Evolutionary conservation across 2,888 invertebrate genomes (phyloP).

Genomic region (Sialis lutaria): DNA sequence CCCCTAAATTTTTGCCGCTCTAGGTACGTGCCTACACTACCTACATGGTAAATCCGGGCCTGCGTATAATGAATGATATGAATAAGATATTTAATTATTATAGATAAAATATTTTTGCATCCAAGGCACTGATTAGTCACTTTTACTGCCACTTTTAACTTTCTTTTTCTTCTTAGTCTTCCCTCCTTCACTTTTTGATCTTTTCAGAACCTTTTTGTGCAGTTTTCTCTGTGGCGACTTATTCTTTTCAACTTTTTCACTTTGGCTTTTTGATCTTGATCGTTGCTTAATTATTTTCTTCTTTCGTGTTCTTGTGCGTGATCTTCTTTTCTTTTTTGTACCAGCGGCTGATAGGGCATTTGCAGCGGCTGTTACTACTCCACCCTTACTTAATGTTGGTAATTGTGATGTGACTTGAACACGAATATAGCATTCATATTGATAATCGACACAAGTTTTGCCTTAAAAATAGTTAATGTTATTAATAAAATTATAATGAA

Average conservation of each 20-base stretch:
- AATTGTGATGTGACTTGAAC: conserved; percentile 20
- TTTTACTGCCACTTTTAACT: conserved; percentile 16
- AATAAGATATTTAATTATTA: no score
- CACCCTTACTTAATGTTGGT: conserved; percentile 11
- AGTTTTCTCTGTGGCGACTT: conserved; percentile 15
- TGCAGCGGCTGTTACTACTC: conserved; percentile 21
- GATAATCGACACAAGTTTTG: conserved; percentile 33
- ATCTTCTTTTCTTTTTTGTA: conserved; percentile 16
- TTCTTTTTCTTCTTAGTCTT: conserved; percentile 16
- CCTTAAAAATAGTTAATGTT: conserved; percentile 18
- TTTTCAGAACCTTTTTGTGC: conserved; percentile 7
- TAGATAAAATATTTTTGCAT: no score
- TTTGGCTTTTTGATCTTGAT: conserved; percentile 20
- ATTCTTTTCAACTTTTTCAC: conserved; percentile 10
- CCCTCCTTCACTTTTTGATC: conserved; percentile 1
- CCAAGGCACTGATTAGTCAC: conserved; percentile 11
- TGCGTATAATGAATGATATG: no score
- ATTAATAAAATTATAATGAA: neutral
- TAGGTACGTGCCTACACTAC: no score
- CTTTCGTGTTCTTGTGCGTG: conserved; percentile 15
- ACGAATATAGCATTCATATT: conserved; percentile 36
- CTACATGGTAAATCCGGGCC: no score
- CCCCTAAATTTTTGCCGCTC: no score
- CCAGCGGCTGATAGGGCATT: conserved; percentile 19
- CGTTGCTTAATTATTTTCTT: conserved; percentile 18